A percentile compares a stretch with the other conserved stretches of the same genome.
Evolutionary conservation across 2,113 vertebrate species (phyloP).

Genomic region (Mastomys coucha): DNA sequence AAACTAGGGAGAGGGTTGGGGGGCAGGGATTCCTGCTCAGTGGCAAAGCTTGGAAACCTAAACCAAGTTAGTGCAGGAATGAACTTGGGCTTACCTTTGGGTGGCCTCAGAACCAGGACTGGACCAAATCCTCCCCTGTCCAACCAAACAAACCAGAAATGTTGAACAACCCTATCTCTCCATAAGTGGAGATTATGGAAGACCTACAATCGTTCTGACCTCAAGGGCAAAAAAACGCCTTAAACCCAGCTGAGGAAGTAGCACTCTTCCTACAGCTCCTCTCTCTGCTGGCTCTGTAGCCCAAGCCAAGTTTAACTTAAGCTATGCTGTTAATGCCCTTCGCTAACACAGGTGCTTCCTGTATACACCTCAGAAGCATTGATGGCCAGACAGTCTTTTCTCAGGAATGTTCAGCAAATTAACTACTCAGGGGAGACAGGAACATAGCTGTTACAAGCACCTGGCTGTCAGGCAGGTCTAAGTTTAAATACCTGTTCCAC

Average conservation of each 20-base stretch:
- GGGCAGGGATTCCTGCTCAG: not conserved
- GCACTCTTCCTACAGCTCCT: not conserved
- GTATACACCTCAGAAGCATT: slow-evolving; percentile 41
- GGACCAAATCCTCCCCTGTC: not conserved
- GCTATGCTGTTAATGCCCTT: not conserved
- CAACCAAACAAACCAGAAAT: not conserved
- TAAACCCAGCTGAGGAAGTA: not conserved
- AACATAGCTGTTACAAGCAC: slow-evolving; percentile 21
- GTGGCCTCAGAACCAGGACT: not conserved
- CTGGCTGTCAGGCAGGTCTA: not conserved
- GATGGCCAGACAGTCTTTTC: slow-evolving; percentile 61
- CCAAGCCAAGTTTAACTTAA: slow-evolving; percentile 47
- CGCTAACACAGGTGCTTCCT: slow-evolving; percentile 44
- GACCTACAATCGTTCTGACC: not conserved
- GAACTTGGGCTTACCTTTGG: not conserved
- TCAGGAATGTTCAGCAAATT: slow-evolving; percentile 51
- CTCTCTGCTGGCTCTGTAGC: slow-evolving; percentile 9
- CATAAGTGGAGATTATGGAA: not conserved
- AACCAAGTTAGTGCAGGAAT: not conserved
- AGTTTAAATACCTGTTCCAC: slow-evolving; percentile 19
- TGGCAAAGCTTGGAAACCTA: not conserved
- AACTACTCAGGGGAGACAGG: slow-evolving; percentile 27
- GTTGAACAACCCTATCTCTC: not conserved
- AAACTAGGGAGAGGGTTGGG: not conserved
- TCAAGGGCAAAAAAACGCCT: not conserved